These are phyloP conservation scores for Motacilla alba DNA, from an alignment of 2,113 vertebrate species.

Conservation along the genomic window DNA sequence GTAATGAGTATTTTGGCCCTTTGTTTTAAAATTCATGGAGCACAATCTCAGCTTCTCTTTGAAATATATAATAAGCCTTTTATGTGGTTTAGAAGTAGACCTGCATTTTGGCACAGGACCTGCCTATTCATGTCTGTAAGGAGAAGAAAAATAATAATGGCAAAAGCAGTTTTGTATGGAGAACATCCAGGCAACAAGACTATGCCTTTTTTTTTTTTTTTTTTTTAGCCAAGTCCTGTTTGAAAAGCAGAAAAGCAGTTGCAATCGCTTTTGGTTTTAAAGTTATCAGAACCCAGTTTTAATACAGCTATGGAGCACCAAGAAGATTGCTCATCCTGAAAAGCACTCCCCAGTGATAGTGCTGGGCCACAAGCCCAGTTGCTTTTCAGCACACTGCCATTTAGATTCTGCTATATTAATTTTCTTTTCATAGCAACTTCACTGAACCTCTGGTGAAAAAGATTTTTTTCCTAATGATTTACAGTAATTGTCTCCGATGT, in stretches of 20 bases:
- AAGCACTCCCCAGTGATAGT: neutral
- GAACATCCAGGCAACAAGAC: neutral
- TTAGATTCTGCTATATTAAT: neutral
- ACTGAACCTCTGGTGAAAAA: neutral
- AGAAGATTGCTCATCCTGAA: neutral
- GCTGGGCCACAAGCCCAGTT: neutral
- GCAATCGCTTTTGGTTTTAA: neutral
- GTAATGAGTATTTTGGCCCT: neutral
- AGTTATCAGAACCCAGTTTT: neutral
- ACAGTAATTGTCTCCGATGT: neutral
- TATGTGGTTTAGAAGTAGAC: conserved; percentile 16
- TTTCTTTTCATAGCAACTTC: neutral
- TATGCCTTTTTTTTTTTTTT: neutral
- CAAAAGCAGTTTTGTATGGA: conserved; percentile 11
- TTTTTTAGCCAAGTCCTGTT: neutral
- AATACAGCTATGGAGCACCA: neutral
- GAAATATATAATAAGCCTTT: conserved; percentile 1
- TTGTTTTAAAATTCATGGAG: conserved; percentile 20
- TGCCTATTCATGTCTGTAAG: neutral
- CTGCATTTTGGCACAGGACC: conserved; percentile 31
- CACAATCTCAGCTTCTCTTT: neutral
- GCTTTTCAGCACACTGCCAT: neutral
- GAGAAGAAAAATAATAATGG: neutral
- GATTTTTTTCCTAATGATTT: neutral
- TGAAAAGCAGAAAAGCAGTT: neutral